These are phyloP conservation scores for Discoglossus pictus DNA, from an alignment of 2,797 vertebrate species.

Conservation along the genomic window DNA sequence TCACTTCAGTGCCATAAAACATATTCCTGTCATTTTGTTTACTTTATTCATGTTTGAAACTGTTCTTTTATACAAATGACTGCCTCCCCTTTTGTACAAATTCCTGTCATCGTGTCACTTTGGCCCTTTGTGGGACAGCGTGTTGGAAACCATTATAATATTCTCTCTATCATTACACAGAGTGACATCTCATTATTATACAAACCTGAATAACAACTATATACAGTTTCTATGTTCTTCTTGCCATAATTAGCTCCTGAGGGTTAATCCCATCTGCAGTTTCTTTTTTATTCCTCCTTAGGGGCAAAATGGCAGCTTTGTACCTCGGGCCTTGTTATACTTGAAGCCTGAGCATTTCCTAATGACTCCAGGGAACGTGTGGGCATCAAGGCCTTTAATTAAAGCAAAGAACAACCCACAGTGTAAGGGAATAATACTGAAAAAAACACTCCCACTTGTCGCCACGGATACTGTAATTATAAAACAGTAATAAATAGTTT, in stretches of 20 bases:
- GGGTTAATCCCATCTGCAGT: constrained; percentile 34
- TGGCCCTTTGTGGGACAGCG: neutral
- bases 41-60: neutral
- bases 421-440: neutral
- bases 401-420: constrained; percentile 26
- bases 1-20: too few species aligned
- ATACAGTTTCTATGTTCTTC: constrained; percentile 22
- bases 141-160: constrained; percentile 6
- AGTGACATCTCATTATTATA: constrained; percentile 21
- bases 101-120: constrained; percentile 12
- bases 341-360: constrained; percentile 29
- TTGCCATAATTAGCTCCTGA: constrained; percentile 46
- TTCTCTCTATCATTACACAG: neutral
- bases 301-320: constrained; percentile 37
- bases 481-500: constrained; percentile 40
- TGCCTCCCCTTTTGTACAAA: neutral
- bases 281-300: constrained; percentile 18
- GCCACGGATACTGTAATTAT: constrained; percentile 33
- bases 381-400: constrained; percentile 45
- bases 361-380: constrained; percentile 27
- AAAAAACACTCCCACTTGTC: constrained; percentile 19
- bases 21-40: too few species aligned
- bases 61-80: neutral
- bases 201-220: constrained; percentile 1
- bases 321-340: constrained; percentile 43